Conservation (phyloP, 2,113 vertebrate genomes). For the Macaca nemestrina region DNA sequence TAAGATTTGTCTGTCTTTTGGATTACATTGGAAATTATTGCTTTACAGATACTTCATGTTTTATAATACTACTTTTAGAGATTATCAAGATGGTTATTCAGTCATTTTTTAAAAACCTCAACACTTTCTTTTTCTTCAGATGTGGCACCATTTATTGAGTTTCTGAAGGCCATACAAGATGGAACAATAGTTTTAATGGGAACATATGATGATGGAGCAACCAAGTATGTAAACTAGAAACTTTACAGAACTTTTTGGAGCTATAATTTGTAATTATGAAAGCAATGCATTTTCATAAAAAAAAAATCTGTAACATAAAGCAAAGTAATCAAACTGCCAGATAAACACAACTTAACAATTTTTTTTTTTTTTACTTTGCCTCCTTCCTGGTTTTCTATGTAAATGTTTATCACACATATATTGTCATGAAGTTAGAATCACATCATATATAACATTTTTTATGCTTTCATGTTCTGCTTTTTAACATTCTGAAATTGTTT, state of each 20-base stretch:
- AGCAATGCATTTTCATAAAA: neutral
- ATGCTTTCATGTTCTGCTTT: neutral
- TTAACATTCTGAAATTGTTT: constrained; percentile 7
- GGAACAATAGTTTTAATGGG: constrained; percentile 96
- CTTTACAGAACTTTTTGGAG: neutral
- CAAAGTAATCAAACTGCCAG: neutral
- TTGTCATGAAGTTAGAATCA: neutral
- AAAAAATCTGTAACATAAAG: neutral
- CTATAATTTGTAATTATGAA: neutral
- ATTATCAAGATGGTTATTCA: neutral
- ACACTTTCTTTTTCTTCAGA: constrained; percentile 83
- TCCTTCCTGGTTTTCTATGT: neutral
- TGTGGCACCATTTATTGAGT: constrained; percentile 91
- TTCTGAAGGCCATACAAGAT: constrained; percentile 92
- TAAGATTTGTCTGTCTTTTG: neutral
- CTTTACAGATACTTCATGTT: neutral
- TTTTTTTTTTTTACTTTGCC: neutral
- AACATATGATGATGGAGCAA: constrained; percentile 94
- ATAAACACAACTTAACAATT: neutral
- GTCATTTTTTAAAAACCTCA: neutral
- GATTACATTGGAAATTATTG: neutral
- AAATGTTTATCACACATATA: neutral
- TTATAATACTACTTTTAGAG: neutral
- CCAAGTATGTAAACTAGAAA: constrained; percentile 89
- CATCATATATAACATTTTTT: neutral